Percentiles rank a stretch among this genome's conserved stretches.
These are phyloP conservation scores for Metridium senile DNA, from an alignment of 92 coral and sea anemone species.

Conservation along the genomic window DNA sequence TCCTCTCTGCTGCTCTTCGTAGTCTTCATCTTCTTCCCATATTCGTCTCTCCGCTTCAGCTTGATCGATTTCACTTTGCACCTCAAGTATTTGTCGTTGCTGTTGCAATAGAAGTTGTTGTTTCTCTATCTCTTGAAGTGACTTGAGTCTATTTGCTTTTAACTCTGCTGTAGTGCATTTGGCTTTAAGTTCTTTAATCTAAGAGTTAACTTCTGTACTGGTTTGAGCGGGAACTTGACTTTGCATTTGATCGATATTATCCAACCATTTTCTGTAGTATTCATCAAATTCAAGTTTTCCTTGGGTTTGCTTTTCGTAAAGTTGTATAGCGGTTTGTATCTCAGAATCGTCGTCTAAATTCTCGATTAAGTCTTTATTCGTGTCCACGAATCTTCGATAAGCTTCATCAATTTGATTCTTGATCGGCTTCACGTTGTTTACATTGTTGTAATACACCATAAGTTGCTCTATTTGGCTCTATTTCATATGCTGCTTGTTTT, in stretches of 20 bases:
- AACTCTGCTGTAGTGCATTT: constrained; percentile 5
- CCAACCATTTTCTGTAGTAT: constrained; percentile 7
- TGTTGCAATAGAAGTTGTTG: constrained; percentile 11
- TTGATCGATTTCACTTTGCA: constrained; percentile 9
- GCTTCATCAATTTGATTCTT: background rate
- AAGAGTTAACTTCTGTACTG: background rate
- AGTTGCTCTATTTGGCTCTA: constrained; percentile 9
- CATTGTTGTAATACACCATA: constrained; percentile 19
- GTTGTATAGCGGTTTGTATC: constrained; percentile 10
- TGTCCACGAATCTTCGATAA: background rate
- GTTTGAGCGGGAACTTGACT: background rate
- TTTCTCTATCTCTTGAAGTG: background rate
- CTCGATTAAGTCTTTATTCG: constrained; percentile 11
- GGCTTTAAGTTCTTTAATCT: constrained; percentile 17
- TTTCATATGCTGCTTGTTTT: no score
- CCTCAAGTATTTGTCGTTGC: constrained; percentile 3
- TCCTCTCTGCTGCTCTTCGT: background rate
- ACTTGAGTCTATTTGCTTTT: constrained; percentile 2
- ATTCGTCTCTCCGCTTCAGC: background rate
- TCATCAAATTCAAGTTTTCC: constrained; percentile 16
- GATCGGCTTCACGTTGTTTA: background rate
- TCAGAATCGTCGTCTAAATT: constrained; percentile 2
- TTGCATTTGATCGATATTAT: background rate
- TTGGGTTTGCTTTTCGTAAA: constrained; percentile 3
- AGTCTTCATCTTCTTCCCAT: background rate